phyloP scores from a whole-genome alignment of 1,140 invertebrate genomes.

The Drosophila rufa region DNA sequence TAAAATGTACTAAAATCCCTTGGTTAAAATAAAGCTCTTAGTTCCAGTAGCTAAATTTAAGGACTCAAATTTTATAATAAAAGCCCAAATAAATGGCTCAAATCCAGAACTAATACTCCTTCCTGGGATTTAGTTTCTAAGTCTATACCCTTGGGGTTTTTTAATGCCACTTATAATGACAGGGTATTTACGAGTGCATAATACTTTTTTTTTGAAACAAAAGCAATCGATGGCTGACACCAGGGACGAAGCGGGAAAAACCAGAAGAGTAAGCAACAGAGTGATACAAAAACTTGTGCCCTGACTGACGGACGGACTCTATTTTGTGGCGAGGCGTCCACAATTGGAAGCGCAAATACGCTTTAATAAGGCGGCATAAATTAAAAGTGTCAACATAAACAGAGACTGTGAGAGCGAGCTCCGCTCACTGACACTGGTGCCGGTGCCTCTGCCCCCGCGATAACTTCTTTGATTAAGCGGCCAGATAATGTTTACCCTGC shows the following conservation, averaged over 20 bases:
- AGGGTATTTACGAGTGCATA: background rate
- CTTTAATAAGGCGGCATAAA: constrained; percentile 69
- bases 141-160: background rate
- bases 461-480: constrained; percentile 53
- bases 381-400: constrained; percentile 72
- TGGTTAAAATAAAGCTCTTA: background rate
- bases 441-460: constrained; percentile 1
- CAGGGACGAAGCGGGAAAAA: constrained; percentile 9
- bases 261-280: constrained; percentile 30
- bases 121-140: background rate
- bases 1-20: too few relatives aligned
- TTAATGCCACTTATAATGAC: background rate
- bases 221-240: constrained; percentile 22
- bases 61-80: background rate
- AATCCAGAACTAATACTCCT: background rate
- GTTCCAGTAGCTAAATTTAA: too few relatives aligned
- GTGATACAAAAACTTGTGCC: constrained; percentile 44
- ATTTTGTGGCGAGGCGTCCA: constrained; percentile 26
- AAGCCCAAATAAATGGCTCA: background rate
- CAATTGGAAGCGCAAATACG: constrained; percentile 63
- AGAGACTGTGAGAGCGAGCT: constrained; percentile 14
- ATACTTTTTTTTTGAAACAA: constrained; percentile 14
- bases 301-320: background rate
- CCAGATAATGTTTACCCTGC: constrained; percentile 48
- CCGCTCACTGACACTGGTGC: background rate